Base-by-base conservation (phyloP, 2,797 vertebrate species). In the Notolepis coatsorum region DNA sequence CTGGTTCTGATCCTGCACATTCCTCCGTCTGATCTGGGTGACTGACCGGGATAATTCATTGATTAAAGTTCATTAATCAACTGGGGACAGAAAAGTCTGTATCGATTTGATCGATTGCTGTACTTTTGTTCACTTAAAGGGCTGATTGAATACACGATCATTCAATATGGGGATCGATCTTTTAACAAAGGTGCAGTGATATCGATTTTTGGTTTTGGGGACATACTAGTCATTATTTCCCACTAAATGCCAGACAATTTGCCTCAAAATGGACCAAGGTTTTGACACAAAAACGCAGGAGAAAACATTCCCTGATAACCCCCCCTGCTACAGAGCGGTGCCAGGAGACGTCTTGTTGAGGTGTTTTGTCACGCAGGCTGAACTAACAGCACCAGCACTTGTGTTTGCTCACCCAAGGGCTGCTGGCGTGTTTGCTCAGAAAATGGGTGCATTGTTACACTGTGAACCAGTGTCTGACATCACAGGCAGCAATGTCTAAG, bases 201-300 rank as follows among this genome's bases (percentile, higher is more conserved):
- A 77, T 68, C 27, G 80, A 84, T 84, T 82, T 74, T 38, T n/a
- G n/a, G n/a, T n/a, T 59, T 52, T 70, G 62, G 52, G 68, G 68
- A 68, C 61, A 76, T 81, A 81, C 85, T 85, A 84, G 84, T 65
- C 66, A 75, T 71, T 64, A 80, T 66, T 61, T 10, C 62, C 49
- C 56, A 63, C 65, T 81, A 67, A 79, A 71, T 62, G 47, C 39
- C 61, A 75, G 75, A 58, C 71, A 73, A 72, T 58, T 52, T 28
- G 65, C 30, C 63, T 69, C 81, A 84, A 89, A 89, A 88, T 80
- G 81, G 81, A 78, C 18, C 79, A 71, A 76, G 23, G 43, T 28
- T 17, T 43, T 56, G 71, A 66, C 7, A 18, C 49, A 65, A 73
- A 65, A 73, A 61, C 8, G 39, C 37, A 42, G 18, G 58, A 27